A percentile compares a stretch with the other conserved stretches of the same genome.
phyloP scores from a whole-genome alignment of 2,888 invertebrate species.

The Leptura quadrifasciata region DNA sequence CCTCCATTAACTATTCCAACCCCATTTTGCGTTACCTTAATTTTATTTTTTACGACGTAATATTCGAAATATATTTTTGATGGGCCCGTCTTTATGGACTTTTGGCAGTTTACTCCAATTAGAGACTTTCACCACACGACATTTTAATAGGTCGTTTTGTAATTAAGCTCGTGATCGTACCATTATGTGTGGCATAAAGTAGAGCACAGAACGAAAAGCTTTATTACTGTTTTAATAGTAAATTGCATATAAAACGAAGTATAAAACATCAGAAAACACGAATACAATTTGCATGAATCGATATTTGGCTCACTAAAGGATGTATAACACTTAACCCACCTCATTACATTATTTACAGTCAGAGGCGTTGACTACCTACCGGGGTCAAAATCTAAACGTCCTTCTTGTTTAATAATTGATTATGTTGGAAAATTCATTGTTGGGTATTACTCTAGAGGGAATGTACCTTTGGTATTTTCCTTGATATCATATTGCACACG shows the following conservation, averaged over 20 bases:
- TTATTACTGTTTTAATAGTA: conserved; percentile 22
- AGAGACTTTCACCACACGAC: background rate
- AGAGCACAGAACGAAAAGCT: conserved; percentile 27
- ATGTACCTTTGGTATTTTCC: too few species aligned
- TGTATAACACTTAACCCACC: conserved; percentile 26
- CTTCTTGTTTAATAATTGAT: background rate
- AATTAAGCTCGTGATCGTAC: conserved; percentile 19
- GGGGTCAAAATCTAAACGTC: background rate
- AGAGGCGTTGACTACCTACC: conserved; percentile 14
- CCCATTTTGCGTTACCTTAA: background rate
- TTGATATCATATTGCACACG: too few species aligned
- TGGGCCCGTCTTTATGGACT: background rate
- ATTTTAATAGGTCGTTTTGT: conserved; percentile 25
- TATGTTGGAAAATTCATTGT: background rate
- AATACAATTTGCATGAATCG: conserved; percentile 40
- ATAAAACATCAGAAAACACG: conserved; percentile 31
- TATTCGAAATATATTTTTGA: conserved; percentile 2
- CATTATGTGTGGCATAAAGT: conserved; percentile 28
- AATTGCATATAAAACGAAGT: conserved; percentile 36
- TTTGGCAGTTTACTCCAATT: background rate
- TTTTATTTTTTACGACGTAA: conserved; percentile 1
- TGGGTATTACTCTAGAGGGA: too few species aligned
- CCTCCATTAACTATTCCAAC: background rate
- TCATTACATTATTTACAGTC: conserved; percentile 12
- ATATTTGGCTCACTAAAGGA: conserved; percentile 33